These are phyloP conservation scores for Halocynthia roretzi DNA, from an alignment of 23 tunicate genomes.

Conservation along the genomic window DNA sequence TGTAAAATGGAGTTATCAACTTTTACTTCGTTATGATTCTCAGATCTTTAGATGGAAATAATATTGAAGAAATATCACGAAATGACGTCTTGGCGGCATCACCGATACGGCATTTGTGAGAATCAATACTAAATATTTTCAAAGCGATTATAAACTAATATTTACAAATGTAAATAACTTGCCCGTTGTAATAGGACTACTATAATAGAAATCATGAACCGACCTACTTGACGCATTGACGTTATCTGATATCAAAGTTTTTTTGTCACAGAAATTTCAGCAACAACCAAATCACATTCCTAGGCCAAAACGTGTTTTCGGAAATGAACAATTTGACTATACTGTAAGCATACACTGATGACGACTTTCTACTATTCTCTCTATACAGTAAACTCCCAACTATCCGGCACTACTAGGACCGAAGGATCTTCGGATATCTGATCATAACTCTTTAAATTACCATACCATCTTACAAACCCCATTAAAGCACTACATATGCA, in stretches of 20 bases:
- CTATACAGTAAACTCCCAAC: not conserved
- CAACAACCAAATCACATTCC: constrained; percentile 26
- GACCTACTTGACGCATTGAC: too few relatives aligned
- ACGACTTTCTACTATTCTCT: not conserved
- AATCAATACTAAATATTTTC: not conserved
- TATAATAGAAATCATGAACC: too few relatives aligned
- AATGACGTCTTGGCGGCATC: constrained; percentile 8
- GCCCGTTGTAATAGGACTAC: not conserved
- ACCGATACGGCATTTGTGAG: constrained; percentile 30
- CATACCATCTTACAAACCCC: too few relatives aligned
- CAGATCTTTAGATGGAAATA: constrained; percentile 27
- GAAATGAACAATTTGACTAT: constrained; percentile 12
- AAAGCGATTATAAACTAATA: not conserved
- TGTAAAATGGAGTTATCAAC: too few relatives aligned
- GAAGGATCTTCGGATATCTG: too few relatives aligned
- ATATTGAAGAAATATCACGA: constrained; percentile 9
- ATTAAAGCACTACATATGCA: too few relatives aligned
- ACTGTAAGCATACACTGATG: constrained; percentile 7
- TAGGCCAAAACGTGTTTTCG: constrained; percentile 17
- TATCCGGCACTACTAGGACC: too few relatives aligned
- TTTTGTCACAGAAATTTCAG: constrained; percentile 20
- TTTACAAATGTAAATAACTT: not conserved
- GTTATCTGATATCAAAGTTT: not conserved
- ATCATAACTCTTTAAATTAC: too few relatives aligned
- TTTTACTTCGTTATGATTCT: not conserved